phyloP scores from a whole-genome alignment of 2,888 invertebrate species.

The Andrena trimmerana region DNA sequence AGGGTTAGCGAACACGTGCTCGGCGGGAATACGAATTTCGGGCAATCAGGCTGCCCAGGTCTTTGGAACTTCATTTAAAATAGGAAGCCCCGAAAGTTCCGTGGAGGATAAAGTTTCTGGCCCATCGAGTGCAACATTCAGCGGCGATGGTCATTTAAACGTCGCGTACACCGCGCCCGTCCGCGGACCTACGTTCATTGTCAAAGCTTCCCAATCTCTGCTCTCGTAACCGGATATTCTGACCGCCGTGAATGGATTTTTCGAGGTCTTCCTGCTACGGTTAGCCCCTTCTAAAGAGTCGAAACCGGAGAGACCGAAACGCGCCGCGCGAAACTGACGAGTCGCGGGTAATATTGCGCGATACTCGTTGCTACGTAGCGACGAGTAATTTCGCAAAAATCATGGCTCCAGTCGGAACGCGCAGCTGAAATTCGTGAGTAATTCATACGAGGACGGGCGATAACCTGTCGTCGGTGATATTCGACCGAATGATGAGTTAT shows the following conservation, averaged over 20 bases:
- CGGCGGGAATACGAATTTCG: conserved; percentile 22
- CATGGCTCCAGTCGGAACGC: conserved; percentile 1
- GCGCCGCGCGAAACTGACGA: conserved; percentile 43
- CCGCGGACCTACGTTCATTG: conserved; percentile 57
- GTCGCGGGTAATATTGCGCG: conserved; percentile 19
- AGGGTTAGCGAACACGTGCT: neutral
- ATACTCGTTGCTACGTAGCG: conserved; percentile 16
- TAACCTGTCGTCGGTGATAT: neutral
- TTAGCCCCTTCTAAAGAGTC: conserved; percentile 42
- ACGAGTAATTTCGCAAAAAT: conserved; percentile 32
- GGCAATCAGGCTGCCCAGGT: conserved; percentile 18
- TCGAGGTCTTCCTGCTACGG: conserved; percentile 68
- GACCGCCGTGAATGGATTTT: conserved; percentile 70
- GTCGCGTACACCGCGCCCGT: conserved; percentile 35
- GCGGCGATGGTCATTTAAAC: conserved; percentile 56
- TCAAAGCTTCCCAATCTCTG: conserved; percentile 68
- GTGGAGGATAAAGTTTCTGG: conserved; percentile 43
- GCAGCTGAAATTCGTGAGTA: conserved; percentile 13
- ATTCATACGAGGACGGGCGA: conserved; percentile 17
- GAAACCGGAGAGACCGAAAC: conserved; percentile 49
- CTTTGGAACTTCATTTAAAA: conserved; percentile 29
- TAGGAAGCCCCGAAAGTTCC: conserved; percentile 42
- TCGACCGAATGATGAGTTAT: conserved; percentile 1
- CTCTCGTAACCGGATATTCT: conserved; percentile 63
- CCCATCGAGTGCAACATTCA: conserved; percentile 41